Base-by-base conservation (phyloP, 2,113 vertebrate species). In the Epinephelus cyanopodus region DNA sequence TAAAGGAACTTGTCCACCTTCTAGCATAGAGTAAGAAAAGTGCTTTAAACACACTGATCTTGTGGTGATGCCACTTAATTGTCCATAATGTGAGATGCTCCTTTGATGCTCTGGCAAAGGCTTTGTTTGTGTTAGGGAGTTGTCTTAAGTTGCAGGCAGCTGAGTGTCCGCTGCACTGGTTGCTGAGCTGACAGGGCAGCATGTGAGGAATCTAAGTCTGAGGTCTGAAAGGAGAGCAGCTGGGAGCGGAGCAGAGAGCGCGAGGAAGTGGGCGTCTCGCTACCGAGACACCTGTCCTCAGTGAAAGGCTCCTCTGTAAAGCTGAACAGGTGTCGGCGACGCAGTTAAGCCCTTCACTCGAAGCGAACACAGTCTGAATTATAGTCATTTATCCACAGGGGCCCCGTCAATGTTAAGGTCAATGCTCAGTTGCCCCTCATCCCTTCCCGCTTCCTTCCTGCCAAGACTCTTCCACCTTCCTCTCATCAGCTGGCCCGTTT, bases 241-340 rank as follows among this genome's bases (percentile, higher is more conserved):
- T 95, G 95, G 87, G 84, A 86, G 84, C 15, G 18, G 53, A 52
- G 67, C 63, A 27, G 63, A 45, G 80, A 53, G 86, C 57, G 29
- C 14, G 39, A 60, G 78, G 71, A 84, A 39, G 77, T 72, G 76
- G 74, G 62, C 63, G 52, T 57, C 79, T 74, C 8, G 17, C 27
- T 81, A 78, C 71, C 5, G 45, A 60, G 90, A 90, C 95, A 95
- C 95, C 95, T 95, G 95, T 95, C 91, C 78, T 83, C 83, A 79
- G 91, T 96, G 95, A 96, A 96, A 95, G 94, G 90, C 90, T 88
- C 87, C 87, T 92, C 94, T 95, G 89, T 93, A 27, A 76, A 83
- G 79, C 66, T 7, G 39, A 92, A 95, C 95, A 96, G 95, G 95
- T 96, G 95, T 90, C 90, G 66, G 89, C 39, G n/a, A 83, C 89